Conservation (phyloP, 2,888 invertebrate species). For the Dorcus hopei region DNA sequence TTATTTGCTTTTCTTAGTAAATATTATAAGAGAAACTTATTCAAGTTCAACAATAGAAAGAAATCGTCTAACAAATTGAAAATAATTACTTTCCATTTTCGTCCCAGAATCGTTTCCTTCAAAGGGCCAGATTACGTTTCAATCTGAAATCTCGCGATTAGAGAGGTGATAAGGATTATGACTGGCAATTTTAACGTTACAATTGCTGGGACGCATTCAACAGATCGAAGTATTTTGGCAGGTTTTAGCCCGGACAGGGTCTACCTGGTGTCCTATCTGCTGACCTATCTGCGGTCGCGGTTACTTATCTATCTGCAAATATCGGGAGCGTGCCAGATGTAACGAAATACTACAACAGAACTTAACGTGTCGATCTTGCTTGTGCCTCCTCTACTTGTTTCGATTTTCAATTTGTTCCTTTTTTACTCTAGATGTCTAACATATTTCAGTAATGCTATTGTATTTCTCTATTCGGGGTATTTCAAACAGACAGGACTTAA, state of each 20-base stretch:
- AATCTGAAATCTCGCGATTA: slow-evolving; percentile 3
- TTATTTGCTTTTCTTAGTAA: too few species aligned
- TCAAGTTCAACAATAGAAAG: too few species aligned
- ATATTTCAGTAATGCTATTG: too few species aligned
- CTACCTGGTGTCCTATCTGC: slow-evolving; percentile 18
- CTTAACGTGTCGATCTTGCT: slow-evolving; percentile 28
- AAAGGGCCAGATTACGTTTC: slow-evolving; percentile 8
- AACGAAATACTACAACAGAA: slow-evolving; percentile 31
- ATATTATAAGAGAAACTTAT: too few species aligned
- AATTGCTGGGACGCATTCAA: not conserved
- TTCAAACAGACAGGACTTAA: too few species aligned
- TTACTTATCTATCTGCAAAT: slow-evolving; percentile 25
- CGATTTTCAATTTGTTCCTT: slow-evolving; percentile 14
- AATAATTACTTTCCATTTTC: too few species aligned
- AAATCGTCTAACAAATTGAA: too few species aligned
- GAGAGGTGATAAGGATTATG: not conserved
- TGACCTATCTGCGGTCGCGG: slow-evolving; percentile 23
- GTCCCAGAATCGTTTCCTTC: too few species aligned
- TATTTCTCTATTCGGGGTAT: too few species aligned
- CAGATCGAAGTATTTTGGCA: slow-evolving; percentile 20
- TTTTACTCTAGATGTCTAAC: not conserved
- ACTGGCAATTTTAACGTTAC: not conserved
- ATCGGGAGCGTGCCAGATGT: slow-evolving; percentile 32
- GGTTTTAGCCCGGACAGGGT: slow-evolving; percentile 18
- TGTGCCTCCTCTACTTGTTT: slow-evolving; percentile 17